These are phyloP conservation scores for Nemotelus nigrinus DNA, from an alignment of 2,888 invertebrate species.

Conservation along the genomic window DNA sequence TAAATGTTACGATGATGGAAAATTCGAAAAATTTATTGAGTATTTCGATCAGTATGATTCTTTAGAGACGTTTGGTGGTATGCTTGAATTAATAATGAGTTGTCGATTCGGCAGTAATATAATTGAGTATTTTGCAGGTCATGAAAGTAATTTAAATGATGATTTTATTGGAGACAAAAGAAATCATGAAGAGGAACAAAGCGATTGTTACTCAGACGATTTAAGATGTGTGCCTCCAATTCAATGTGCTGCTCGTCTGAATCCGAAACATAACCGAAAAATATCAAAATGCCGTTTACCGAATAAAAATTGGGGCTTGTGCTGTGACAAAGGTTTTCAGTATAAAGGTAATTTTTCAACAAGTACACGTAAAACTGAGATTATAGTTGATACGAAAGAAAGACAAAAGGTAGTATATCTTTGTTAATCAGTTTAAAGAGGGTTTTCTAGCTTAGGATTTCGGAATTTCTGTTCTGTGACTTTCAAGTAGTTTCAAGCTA, in stretches of 20 bases:
- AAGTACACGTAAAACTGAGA: too few relatives aligned
- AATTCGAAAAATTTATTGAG: neutral
- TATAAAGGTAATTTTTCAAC: constrained; percentile 64
- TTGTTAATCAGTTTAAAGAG: too few relatives aligned
- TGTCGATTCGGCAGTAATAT: too few relatives aligned
- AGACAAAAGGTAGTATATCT: too few relatives aligned
- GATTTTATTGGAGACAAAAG: neutral
- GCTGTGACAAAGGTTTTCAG: constrained; percentile 72
- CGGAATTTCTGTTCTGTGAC: too few relatives aligned
- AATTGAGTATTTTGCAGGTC: neutral
- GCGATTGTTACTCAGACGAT: constrained; percentile 65
- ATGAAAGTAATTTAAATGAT: neutral
- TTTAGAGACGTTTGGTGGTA: constrained; percentile 3
- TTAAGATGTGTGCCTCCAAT: constrained; percentile 71
- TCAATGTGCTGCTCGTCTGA: constrained; percentile 74
- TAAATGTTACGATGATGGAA: neutral
- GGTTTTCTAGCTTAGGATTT: too few relatives aligned
- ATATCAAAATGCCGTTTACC: constrained; percentile 68
- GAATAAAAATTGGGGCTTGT: constrained; percentile 67
- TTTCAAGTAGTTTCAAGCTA: too few relatives aligned
- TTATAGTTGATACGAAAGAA: too few relatives aligned
- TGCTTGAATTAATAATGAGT: neutral
- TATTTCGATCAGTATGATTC: constrained; percentile 1
- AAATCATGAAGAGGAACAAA: neutral
- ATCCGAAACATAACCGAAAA: constrained; percentile 58